These are phyloP conservation scores for Tragulus kanchil DNA, from an alignment of 2,113 vertebrate species.

Conservation along the genomic window DNA sequence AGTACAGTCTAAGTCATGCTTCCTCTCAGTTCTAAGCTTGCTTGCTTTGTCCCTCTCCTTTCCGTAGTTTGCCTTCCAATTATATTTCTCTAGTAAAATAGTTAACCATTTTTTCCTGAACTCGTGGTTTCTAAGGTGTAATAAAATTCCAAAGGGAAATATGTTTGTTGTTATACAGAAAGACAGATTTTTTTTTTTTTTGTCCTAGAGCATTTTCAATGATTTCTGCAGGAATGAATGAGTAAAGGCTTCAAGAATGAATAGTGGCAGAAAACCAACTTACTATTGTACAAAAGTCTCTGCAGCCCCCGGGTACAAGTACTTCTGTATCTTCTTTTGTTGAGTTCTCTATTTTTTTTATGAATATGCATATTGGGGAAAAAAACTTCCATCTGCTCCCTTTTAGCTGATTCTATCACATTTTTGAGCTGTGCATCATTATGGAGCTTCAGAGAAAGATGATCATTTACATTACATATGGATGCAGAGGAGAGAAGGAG, in stretches of 20 bases:
- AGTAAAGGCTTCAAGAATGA: conserved; percentile 67
- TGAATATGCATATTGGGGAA: conserved; percentile 72
- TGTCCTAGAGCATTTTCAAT: conserved; percentile 39
- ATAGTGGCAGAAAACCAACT: conserved; percentile 59
- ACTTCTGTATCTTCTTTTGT: conserved; percentile 65
- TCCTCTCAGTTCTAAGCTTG: not conserved
- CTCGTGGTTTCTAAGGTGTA: conserved; percentile 51
- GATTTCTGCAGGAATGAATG: conserved; percentile 68
- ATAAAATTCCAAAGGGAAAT: conserved; percentile 53
- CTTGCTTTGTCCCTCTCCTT: not conserved
- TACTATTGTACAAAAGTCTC: conserved; percentile 13
- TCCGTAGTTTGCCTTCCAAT: conserved; percentile 52
- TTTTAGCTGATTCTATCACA: conserved; percentile 82
- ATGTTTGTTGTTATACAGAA: conserved; percentile 37
- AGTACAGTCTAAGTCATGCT: not conserved
- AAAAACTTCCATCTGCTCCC: conserved; percentile 75
- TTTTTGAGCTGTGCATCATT: conserved; percentile 73
- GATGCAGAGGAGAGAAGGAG: conserved; percentile 71
- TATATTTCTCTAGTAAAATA: conserved; percentile 68
- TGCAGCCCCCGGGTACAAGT: conserved; percentile 4
- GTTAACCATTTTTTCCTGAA: conserved; percentile 58
- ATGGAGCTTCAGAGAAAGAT: conserved; percentile 74
- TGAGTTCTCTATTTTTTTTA: conserved; percentile 76
- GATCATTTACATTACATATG: conserved; percentile 78
- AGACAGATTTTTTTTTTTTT: not conserved